Evolutionary conservation across 2,888 invertebrate genomes (phyloP).

Genomic region (Epinotia bilunana): DNA sequence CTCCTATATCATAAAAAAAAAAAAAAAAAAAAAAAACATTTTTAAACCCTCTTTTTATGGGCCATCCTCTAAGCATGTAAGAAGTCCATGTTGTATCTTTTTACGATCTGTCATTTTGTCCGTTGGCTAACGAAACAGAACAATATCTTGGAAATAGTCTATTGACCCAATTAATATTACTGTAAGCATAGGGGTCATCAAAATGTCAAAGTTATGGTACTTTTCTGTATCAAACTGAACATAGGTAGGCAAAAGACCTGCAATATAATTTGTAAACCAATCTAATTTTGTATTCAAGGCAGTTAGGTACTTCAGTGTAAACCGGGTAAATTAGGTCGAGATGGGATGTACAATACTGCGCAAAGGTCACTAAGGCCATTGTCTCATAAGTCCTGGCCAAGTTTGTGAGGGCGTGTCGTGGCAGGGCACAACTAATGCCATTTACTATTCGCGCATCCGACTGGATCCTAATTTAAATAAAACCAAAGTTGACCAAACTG

Average conservation of each 20-base stretch:
- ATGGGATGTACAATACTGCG: neutral
- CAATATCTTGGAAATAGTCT: no score
- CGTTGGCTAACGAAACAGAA: no score
- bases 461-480: neutral
- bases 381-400: slow-evolving; percentile 11
- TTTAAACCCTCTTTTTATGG: no score
- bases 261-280: neutral
- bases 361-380: slow-evolving; percentile 6
- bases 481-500: neutral
- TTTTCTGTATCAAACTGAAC: neutral
- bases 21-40: no score
- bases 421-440: slow-evolving; percentile 7
- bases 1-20: no score
- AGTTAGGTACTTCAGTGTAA: neutral
- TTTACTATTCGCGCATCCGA: neutral
- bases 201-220: no score
- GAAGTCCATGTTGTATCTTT: no score
- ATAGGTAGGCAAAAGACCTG: neutral
- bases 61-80: no score
- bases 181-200: no score
- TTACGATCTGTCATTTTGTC: no score
- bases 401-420: neutral
- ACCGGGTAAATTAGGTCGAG: neutral
- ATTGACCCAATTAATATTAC: no score
- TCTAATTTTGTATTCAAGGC: neutral